Evolutionary conservation across 2,888 invertebrate species (phyloP).

Genomic region (Pristionchus entomophagus): DNA sequence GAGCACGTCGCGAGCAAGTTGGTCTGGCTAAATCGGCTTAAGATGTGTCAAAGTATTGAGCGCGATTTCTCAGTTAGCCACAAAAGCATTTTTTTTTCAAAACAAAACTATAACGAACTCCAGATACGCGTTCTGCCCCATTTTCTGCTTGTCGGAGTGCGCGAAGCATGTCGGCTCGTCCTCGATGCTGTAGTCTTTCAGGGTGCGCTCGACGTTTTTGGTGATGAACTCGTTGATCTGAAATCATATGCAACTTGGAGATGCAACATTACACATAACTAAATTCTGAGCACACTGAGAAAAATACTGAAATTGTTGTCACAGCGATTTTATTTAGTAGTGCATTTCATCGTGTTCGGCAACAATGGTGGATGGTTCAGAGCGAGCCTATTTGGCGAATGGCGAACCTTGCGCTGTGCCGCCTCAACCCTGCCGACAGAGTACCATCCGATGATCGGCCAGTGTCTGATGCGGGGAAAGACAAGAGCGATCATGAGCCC

Average conservation of each 20-base stretch:
- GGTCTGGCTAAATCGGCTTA: neutral
- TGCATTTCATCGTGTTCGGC: no score
- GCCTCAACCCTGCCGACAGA: neutral
- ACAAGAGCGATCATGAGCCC: neutral
- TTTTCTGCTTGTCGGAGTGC: slow-evolving; percentile 33
- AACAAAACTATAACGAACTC: neutral
- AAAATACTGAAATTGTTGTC: no score
- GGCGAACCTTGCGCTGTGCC: neutral
- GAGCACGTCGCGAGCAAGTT: neutral
- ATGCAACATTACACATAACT: neutral
- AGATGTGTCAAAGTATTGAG: neutral
- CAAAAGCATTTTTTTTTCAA: neutral
- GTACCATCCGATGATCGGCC: neutral
- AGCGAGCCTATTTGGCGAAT: no score
- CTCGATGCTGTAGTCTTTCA: slow-evolving; percentile 4
- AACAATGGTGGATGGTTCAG: no score
- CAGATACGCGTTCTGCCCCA: neutral
- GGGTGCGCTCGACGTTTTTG: neutral
- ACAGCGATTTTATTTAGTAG: no score
- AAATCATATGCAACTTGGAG: neutral
- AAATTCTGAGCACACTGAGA: no score
- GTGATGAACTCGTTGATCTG: slow-evolving; percentile 12
- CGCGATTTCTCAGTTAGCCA: no score
- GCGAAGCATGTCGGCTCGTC: slow-evolving; percentile 36
- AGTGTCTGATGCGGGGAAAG: neutral